Evolutionary conservation across 35 echinoderm and acorn worm species (phyloP).

Genomic region (Ophiothrix spiculata): DNA sequence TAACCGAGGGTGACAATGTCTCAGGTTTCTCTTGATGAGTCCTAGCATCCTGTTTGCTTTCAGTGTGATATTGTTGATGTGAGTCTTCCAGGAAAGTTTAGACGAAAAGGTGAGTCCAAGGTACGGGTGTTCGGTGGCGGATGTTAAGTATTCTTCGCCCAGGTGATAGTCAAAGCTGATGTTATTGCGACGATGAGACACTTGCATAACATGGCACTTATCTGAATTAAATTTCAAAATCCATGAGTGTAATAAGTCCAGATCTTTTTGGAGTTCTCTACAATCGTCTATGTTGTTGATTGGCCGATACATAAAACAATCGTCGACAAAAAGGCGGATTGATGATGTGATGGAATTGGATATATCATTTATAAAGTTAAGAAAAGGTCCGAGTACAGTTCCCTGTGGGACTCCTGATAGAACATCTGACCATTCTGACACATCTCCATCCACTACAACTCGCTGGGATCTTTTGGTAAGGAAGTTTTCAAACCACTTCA

Average conservation of each 20-base stretch:
- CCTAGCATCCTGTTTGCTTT: not conserved
- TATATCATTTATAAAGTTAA: constrained; percentile 56
- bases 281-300: not conserved
- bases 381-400: constrained; percentile 60
- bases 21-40: constrained; percentile 24
- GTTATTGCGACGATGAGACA: constrained; percentile 34
- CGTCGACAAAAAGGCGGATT: constrained; percentile 60
- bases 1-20: not conserved
- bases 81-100: constrained; percentile 33
- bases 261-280: constrained; percentile 19
- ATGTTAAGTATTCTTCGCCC: not conserved
- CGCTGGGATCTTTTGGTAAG: constrained; percentile 42
- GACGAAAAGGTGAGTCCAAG: constrained; percentile 19
- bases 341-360: constrained; percentile 19
- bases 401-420: constrained; percentile 65
- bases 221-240: constrained; percentile 34
- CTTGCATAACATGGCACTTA: constrained; percentile 43
- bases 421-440: constrained; percentile 41
- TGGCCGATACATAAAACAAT: constrained; percentile 54
- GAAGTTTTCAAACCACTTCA: constrained; percentile 32
- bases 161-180: constrained; percentile 12
- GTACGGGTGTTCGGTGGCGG: constrained; percentile 18
- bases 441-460: constrained; percentile 60
- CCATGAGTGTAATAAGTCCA: constrained; percentile 13
- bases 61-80: constrained; percentile 24